Evolutionary conservation across 2,888 invertebrate genomes (phyloP).

Genomic region (Steinernema hermaphroditum): DNA sequence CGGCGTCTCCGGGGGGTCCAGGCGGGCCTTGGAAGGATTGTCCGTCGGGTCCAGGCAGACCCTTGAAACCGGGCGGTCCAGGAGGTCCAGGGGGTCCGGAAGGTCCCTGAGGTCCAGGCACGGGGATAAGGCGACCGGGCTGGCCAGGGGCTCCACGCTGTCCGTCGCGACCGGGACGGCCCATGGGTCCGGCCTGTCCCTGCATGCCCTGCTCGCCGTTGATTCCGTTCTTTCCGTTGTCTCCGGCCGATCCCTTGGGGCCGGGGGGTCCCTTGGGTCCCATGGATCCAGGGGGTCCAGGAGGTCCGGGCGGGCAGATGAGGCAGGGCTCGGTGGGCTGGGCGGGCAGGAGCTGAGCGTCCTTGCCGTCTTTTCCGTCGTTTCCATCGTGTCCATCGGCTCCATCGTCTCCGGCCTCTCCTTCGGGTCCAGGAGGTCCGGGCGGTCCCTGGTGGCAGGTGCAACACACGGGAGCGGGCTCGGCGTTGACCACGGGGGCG

Average conservation of each 20-base stretch:
- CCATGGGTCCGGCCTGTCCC: constrained; percentile 58
- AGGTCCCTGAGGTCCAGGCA: constrained; percentile 58
- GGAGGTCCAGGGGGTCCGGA: no score
- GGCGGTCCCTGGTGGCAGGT: constrained; percentile 59
- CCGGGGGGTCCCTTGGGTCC: constrained; percentile 38
- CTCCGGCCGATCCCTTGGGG: constrained; percentile 45
- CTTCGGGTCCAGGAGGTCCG: constrained; percentile 54
- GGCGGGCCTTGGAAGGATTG: constrained; percentile 56
- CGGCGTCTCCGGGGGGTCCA: constrained; percentile 57
- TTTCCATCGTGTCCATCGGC: constrained; percentile 47
- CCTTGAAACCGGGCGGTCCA: constrained; percentile 57
- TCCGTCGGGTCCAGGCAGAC: constrained; percentile 59
- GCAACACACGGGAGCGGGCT: constrained; percentile 53
- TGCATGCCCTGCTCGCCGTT: constrained; percentile 57
- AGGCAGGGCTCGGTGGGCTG: not conserved
- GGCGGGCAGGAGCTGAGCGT: constrained; percentile 32
- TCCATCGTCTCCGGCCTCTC: constrained; percentile 42
- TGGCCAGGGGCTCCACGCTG: constrained; percentile 59
- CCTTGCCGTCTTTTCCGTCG: constrained; percentile 43
- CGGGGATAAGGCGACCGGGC: constrained; percentile 56
- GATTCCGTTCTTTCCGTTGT: constrained; percentile 54
- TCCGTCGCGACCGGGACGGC: constrained; percentile 56
- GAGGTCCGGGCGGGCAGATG: constrained; percentile 31
- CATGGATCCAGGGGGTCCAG: constrained; percentile 44
- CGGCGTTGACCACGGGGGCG: constrained; percentile 42